A percentile compares a stretch with the other conserved stretches of the same genome.
phyloP scores from a whole-genome alignment of 1,140 invertebrate genomes.

The Chrysomallon squamiferum region DNA sequence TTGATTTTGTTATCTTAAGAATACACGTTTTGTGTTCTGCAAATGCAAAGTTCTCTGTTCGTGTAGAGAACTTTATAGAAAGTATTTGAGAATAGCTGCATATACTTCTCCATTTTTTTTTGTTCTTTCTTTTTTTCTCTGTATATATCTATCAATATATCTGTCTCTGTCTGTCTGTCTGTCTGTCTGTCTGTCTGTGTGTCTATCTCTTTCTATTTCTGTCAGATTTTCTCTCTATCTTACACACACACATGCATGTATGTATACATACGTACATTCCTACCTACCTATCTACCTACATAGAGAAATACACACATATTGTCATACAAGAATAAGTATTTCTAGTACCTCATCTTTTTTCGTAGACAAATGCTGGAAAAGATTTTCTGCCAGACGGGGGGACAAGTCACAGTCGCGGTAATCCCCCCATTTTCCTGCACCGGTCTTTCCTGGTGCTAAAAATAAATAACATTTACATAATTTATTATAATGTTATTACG shows the following conservation, averaged over 20 bases:
- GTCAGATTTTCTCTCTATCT: not conserved
- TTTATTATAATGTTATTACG: too few relatives aligned
- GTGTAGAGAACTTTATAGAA: too few relatives aligned
- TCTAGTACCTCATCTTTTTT: slow-evolving; percentile 42
- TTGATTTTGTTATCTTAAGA: too few relatives aligned
- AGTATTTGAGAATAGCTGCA: too few relatives aligned
- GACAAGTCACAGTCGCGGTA: slow-evolving; percentile 42
- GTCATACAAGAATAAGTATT: too few relatives aligned
- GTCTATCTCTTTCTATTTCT: slow-evolving; percentile 2
- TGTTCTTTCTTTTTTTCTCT: not conserved
- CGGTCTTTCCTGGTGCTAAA: slow-evolving; percentile 29
- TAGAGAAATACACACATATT: too few relatives aligned
- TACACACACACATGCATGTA: not conserved
- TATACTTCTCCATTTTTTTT: too few relatives aligned
- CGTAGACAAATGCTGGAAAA: slow-evolving; percentile 35
- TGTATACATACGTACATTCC: not conserved
- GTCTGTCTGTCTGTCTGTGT: not conserved
- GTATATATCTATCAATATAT: not conserved
- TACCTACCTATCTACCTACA: slow-evolving; percentile 4
- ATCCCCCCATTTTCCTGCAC: slow-evolving; percentile 44
- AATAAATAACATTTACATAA: not conserved
- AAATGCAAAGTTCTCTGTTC: too few relatives aligned
- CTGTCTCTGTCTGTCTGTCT: slow-evolving; percentile 5
- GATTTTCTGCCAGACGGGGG: slow-evolving; percentile 25
- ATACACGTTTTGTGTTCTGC: too few relatives aligned